Evolutionary conservation across 2,113 vertebrate genomes (phyloP).

Genomic region (Dromas ardeola): DNA sequence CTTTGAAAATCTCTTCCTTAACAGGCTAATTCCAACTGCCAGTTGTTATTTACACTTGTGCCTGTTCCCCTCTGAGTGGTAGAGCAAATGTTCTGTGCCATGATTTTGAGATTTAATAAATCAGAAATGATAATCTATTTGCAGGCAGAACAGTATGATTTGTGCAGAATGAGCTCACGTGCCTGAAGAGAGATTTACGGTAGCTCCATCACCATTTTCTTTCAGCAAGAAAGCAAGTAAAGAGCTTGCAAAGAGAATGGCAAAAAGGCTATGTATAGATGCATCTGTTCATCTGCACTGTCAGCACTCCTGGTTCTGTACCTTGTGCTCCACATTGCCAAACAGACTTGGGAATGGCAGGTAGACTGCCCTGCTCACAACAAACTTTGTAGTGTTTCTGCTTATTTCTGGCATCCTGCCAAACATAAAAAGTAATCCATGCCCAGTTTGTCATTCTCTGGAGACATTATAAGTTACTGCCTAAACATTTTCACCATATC

Average conservation of each 20-base stretch:
- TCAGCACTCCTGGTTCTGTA: neutral
- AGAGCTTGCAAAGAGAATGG: neutral
- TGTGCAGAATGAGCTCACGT: neutral
- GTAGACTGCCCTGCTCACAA: neutral
- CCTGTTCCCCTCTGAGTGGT: neutral
- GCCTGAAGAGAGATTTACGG: neutral
- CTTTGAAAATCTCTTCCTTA: slow-evolving; percentile 11
- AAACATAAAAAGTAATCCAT: neutral
- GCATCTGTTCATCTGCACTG: fast-evolving
- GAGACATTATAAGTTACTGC: neutral
- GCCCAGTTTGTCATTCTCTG: neutral
- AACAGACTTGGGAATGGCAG: neutral
- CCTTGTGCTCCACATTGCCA: neutral
- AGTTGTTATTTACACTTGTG: slow-evolving; percentile 26
- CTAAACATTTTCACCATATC: neutral
- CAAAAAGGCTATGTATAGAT: neutral
- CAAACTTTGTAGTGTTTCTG: neutral
- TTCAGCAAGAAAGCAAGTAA: neutral
- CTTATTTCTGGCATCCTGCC: neutral
- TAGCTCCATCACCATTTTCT: neutral
- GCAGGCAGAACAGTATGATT: neutral
- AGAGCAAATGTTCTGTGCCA: neutral
- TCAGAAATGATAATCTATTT: neutral
- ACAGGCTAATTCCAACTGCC: slow-evolving; percentile 4
- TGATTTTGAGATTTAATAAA: neutral